phyloP scores from a whole-genome alignment of 2,888 invertebrate species.

The Erebia palarica region DNA sequence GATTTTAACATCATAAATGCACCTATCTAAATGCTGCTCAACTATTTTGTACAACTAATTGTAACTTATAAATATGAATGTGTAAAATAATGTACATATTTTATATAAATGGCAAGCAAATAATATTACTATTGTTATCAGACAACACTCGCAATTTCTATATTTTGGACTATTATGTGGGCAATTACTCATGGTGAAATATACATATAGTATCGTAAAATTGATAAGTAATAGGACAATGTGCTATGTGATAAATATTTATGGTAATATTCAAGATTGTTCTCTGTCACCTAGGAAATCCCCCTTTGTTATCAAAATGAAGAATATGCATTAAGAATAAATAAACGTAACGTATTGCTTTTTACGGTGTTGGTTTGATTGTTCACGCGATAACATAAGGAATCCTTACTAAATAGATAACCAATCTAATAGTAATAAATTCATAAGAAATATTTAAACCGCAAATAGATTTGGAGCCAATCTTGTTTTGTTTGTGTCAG shows the following conservation, averaged over 20 bases:
- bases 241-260: conserved; percentile 18
- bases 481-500: background rate
- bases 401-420: background rate
- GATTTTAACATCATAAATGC: no score
- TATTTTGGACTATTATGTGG: background rate
- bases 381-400: conserved; percentile 3
- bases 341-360: background rate
- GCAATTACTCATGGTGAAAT: background rate
- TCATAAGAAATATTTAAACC: background rate
- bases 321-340: background rate
- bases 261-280: background rate
- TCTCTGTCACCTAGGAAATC: background rate
- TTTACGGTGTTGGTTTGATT: background rate
- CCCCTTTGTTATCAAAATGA: conserved; percentile 2
- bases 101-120: no score
- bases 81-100: no score
- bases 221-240: background rate
- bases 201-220: background rate
- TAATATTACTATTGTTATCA: background rate
- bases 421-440: background rate
- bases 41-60: no score
- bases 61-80: no score
- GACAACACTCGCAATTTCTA: background rate
- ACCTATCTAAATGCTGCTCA: no score
- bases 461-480: background rate